These are phyloP conservation scores for Villa cingulata DNA, from an alignment of 2,888 invertebrate genomes.

Conservation along the genomic window DNA sequence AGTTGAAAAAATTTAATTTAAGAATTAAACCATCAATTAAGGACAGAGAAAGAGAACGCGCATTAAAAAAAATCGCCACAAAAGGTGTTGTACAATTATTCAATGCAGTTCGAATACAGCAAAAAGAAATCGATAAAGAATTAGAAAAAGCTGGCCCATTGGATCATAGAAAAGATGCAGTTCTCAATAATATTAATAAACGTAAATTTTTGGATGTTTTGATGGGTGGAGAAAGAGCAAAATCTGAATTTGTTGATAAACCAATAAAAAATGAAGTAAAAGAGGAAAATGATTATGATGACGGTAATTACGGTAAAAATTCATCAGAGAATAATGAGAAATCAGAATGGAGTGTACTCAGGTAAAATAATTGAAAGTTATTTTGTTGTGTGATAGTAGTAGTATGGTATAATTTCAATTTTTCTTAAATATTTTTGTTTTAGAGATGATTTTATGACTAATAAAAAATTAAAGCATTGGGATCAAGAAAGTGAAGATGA, in stretches of 20 bases:
- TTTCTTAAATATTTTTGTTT: constrained; percentile 1
- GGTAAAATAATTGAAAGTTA: constrained; percentile 22
- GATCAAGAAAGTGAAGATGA: constrained; percentile 50
- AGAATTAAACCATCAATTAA: constrained; percentile 61
- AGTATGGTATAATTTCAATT: background rate
- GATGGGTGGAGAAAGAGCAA: constrained; percentile 49
- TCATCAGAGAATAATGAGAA: constrained; percentile 9
- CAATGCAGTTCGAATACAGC: constrained; percentile 78
- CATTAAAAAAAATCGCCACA: constrained; percentile 71
- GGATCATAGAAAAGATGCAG: constrained; percentile 63
- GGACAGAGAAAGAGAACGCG: constrained; percentile 64
- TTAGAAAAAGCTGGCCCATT: constrained; percentile 57
- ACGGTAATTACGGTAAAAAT: constrained; percentile 17
- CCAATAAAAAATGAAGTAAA: constrained; percentile 40
- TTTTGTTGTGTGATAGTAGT: too few species aligned
- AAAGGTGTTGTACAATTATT: constrained; percentile 87
- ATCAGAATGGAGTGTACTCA: constrained; percentile 49
- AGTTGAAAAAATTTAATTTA: background rate
- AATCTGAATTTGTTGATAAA: constrained; percentile 39
- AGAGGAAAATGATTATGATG: constrained; percentile 36
- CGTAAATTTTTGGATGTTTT: constrained; percentile 62
- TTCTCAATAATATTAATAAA: constrained; percentile 56
- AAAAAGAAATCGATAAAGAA: constrained; percentile 58
- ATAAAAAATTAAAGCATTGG: constrained; percentile 83
- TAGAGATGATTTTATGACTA: constrained; percentile 81